Percentiles rank a stretch among this genome's conserved stretches.
These are phyloP conservation scores for Agapornis roseicollis DNA, from an alignment of 2,113 vertebrate species.

Conservation along the genomic window DNA sequence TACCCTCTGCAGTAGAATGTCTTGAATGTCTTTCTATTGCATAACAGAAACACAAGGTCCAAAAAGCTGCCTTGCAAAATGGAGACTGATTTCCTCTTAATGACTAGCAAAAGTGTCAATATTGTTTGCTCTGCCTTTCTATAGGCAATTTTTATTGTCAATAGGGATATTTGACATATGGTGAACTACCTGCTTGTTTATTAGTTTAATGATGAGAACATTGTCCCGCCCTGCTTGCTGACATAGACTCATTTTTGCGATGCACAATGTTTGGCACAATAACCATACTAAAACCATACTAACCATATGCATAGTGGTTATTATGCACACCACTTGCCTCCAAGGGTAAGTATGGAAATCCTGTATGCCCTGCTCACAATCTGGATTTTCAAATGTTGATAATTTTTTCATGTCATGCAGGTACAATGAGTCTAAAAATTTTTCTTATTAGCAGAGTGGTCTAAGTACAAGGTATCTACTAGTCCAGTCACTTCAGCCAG, in stretches of 20 bases:
- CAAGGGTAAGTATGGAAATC: background rate
- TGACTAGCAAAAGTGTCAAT: background rate
- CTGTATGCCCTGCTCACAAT: accelerated
- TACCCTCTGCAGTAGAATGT: background rate
- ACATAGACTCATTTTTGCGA: background rate
- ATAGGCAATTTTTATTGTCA: background rate
- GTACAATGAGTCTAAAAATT: background rate
- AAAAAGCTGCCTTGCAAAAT: background rate
- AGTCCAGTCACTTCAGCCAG: background rate
- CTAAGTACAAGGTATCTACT: background rate
- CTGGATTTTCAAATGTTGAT: background rate
- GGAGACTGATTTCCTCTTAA: background rate
- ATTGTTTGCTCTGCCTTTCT: background rate
- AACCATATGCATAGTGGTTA: background rate
- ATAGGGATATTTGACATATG: background rate
- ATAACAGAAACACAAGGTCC: background rate
- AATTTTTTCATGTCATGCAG: background rate
- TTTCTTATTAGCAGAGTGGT: background rate
- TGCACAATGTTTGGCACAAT: background rate
- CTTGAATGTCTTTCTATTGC: background rate
- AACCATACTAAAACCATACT: background rate
- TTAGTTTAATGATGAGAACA: background rate
- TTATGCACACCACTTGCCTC: accelerated
- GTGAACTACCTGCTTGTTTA: background rate
- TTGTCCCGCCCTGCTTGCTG: background rate